Conservation (phyloP, 2,888 invertebrate species). For the Argyra leucocephala region DNA sequence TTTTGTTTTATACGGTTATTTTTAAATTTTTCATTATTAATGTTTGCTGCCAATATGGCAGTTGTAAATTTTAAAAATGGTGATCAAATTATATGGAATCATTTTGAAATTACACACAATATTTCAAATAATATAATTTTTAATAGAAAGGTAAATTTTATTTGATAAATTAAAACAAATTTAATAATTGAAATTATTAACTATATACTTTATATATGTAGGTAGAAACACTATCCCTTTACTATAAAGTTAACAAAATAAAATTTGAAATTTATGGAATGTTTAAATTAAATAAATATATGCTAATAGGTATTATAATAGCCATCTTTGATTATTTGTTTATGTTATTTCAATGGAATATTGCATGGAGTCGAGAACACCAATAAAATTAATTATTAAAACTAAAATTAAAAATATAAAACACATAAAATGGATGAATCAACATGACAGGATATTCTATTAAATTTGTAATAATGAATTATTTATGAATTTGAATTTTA, state of each 20-base stretch:
- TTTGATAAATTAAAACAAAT: too few relatives aligned
- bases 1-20: not conserved
- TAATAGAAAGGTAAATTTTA: not conserved
- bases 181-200: too few relatives aligned
- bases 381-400: too few relatives aligned
- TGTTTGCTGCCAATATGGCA: not conserved
- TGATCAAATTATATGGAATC: not conserved
- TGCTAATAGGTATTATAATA: not conserved
- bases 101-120: not conserved
- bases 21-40: not conserved
- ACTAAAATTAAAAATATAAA: too few relatives aligned
- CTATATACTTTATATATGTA: not conserved
- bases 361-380: too few relatives aligned
- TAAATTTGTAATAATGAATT: too few relatives aligned
- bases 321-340: not conserved
- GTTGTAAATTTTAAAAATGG: not conserved
- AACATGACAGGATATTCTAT: too few relatives aligned
- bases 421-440: too few relatives aligned
- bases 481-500: too few relatives aligned
- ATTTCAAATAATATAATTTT: too few relatives aligned
- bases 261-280: not conserved
- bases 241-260: not conserved
- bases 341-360: not conserved
- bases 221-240: not conserved
- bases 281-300: not conserved